Evolutionary conservation across 2,113 vertebrate genomes (phyloP).

Genomic region (Crotalus viridis): DNA sequence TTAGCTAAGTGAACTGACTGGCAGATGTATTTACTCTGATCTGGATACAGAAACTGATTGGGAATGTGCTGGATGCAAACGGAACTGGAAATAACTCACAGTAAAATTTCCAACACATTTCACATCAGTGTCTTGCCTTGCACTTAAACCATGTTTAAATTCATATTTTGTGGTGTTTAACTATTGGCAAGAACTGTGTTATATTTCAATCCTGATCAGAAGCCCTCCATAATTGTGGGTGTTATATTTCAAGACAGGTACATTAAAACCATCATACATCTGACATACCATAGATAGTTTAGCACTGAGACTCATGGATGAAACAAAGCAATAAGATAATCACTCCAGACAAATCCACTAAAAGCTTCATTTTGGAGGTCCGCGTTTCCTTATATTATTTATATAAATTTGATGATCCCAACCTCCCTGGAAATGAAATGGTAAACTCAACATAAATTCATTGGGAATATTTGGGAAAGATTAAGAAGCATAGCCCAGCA

Average conservation of each 20-base stretch:
- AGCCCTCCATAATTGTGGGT: neutral
- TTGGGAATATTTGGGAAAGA: neutral
- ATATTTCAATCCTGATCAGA: neutral
- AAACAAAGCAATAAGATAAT: neutral
- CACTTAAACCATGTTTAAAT: neutral
- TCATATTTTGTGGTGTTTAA: neutral
- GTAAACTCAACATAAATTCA: constrained; percentile 3
- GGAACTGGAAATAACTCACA: neutral
- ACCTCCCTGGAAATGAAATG: neutral
- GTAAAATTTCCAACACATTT: neutral
- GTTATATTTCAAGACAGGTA: neutral
- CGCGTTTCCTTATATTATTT: neutral
- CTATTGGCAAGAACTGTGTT: neutral
- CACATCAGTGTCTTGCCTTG: neutral
- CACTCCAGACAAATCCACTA: neutral
- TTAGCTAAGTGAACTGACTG: neutral
- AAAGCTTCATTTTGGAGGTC: neutral
- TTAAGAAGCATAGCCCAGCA: constrained; percentile 8
- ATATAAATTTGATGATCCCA: neutral
- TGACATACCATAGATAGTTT: neutral
- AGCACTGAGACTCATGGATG: neutral
- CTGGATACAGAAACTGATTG: neutral
- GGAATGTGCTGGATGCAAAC: neutral
- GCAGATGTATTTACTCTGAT: neutral
- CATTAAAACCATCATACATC: neutral